A percentile compares a stretch with the other conserved stretches of the same genome.
phyloP scores from a whole-genome alignment of 1,140 invertebrate genomes.

The Sminthurinus signatus region DNA sequence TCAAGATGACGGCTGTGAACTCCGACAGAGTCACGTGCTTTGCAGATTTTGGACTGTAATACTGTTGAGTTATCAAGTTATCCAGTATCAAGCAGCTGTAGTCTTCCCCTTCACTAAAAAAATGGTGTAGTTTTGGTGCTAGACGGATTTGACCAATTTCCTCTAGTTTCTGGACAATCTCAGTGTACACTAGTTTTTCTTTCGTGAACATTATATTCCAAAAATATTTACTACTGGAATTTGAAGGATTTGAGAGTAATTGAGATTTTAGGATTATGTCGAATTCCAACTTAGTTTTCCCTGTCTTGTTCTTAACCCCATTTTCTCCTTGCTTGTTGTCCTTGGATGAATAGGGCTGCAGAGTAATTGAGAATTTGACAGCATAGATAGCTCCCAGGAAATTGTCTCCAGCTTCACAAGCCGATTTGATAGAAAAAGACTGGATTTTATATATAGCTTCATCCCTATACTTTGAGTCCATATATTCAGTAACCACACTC shows the following conservation, averaged over 20 bases:
- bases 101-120: constrained; percentile 25
- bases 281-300: neutral
- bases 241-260: constrained; percentile 2
- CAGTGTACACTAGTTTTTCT: constrained; percentile 24
- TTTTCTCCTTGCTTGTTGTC: neutral
- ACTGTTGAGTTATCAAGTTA: constrained; percentile 28
- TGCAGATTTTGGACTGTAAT: constrained; percentile 23
- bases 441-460: constrained; percentile 13
- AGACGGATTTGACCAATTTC: constrained; percentile 3
- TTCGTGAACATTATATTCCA: constrained; percentile 27
- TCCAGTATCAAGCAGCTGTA: constrained; percentile 31
- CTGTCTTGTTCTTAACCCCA: neutral
- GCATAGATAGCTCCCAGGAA: constrained; percentile 25
- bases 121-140: constrained; percentile 21
- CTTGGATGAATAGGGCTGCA: neutral
- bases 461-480: constrained; percentile 17
- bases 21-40: constrained; percentile 17
- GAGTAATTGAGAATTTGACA: constrained; percentile 9
- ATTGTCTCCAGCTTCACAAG: constrained; percentile 22
- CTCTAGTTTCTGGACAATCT: constrained; percentile 12
- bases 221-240: constrained; percentile 16
- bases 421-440: constrained; percentile 12
- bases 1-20: constrained; percentile 17
- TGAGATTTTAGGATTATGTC: constrained; percentile 30
- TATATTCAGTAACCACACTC: constrained; percentile 7